Base-by-base conservation (phyloP, 1,140 invertebrate genomes). In the Aphaenogaster ashmeadi region DNA sequence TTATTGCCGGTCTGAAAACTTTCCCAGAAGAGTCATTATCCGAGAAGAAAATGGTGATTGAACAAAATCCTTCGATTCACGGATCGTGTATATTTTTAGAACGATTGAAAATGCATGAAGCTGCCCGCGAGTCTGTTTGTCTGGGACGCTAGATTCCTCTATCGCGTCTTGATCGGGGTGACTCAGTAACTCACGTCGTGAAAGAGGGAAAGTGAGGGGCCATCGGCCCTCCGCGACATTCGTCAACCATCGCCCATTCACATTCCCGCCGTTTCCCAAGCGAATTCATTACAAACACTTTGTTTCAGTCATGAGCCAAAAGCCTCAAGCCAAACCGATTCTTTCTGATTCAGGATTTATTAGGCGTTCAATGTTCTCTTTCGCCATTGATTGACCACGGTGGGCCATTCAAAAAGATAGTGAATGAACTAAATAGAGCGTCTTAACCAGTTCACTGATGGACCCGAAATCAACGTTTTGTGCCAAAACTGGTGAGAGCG, bases 91-190 rank as follows among this genome's bases (percentile, higher is more conserved):
- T 88, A 84, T 93, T 89, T 91, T 89, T 86, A 91, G 87, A 87
- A 56, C 83, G 27, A 81, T 71, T 84, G 86, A 89, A 91, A 91
- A 93, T 85, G 83, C 90, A 91, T 92, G 91, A 92, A 91, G 79
- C 66, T 79, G 36, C 60, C 50, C 15, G 67, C 87, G 74, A 64
- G 77, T 44, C 67, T 86, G 54, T 66, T 64, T 60, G 71, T 83
- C 80, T 62, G 69, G 54, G 5, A 83, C 89, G 87, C 72, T 88
- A 92, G 83, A 87, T 88, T 69, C 69, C 74, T 90, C 87, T 88
- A 92, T 92, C 89, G 15, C 50, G 60, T 69, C 58, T 86, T 38
- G 56, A 80, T 87, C 81, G 27, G 21, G 64, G 41, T 89, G 80
- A 89, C 50, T 85, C 72, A 54, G 67, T 86, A 86, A 87, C 41